Evolutionary conservation across 2,888 invertebrate genomes (phyloP).

Genomic region (Chydorus sphaericus): DNA sequence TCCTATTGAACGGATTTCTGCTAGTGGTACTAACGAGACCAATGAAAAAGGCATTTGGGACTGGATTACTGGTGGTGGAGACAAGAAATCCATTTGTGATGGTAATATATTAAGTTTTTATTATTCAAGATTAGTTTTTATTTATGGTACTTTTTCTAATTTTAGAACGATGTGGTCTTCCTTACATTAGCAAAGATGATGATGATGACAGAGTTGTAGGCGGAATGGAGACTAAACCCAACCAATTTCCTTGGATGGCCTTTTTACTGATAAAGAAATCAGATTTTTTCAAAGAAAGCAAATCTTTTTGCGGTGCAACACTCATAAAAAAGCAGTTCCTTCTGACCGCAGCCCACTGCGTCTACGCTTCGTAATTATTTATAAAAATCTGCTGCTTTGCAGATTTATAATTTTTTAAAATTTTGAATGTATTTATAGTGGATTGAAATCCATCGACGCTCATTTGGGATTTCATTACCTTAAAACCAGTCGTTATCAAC

Average conservation of each 20-base stretch:
- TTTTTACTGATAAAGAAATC: neutral
- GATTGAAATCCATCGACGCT: neutral
- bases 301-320: neutral
- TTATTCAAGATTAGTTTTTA: neutral
- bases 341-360: conserved; percentile 9
- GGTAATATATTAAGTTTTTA: neutral
- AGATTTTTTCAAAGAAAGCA: neutral
- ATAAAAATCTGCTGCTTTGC: neutral
- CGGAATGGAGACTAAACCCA: neutral
- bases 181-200: neutral
- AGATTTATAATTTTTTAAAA: neutral
- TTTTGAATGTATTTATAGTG: neutral
- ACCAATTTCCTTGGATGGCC: conserved; percentile 8
- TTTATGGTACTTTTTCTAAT: neutral
- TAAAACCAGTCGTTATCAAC: neutral
- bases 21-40: no score
- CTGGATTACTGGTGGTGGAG: neutral
- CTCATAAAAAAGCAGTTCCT: conserved; percentile 3
- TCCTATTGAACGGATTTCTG: no score
- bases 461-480: conserved; percentile 2
- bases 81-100: neutral
- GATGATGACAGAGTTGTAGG: neutral
- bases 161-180: neutral
- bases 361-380: neutral
- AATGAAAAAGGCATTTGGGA: neutral